Evolutionary conservation across 1,140 invertebrate species (phyloP), one percentile per base, ranked within the genome.

Genomic region (Drosophila sp.): DNA sequence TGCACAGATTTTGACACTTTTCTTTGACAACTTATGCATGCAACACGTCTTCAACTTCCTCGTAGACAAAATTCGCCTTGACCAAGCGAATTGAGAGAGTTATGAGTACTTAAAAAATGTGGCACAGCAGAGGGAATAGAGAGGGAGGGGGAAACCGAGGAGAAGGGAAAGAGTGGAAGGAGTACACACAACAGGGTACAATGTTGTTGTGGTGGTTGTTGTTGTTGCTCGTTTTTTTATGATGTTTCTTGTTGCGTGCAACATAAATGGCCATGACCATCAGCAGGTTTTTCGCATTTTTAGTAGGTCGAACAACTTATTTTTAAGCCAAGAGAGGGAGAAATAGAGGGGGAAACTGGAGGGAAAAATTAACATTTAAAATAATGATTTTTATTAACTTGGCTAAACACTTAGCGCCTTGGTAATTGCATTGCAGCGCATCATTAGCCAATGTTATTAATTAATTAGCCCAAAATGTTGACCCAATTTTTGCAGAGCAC

Each of bases 201-300:
- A n/a, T 34, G 13, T 34, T 4, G 16, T 34, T 46, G 41, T 25
- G n/a, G n/a, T n/a, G n/a, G n/a, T n/a, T n/a, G n/a, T n/a, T n/a
- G 16, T 34, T 46, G 41, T 25, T 16, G 16, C 14, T 16, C 18
- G 13, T 29, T 29, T 59, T 14, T 36, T 16, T 18, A 18, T n/a
- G n/a, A n/a, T n/a, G 50, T 53, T 14, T 34, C 32, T 9, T 53
- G 50, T 53, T 53, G 50, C 50, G 50, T 53, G 53, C 53, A 27
- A 21, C 53, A 38, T 36, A 53, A 41, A 46, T 56, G 78, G 51
- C 78, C 78, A 51, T 80, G 78, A 63, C 78, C 78, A 61, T 77
- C 62, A 34, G 7, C 36, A 34, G 51, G 50, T 71, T 65, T 29
- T 29, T 29, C 4, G 4, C 2, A 29, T 29, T 21, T 21, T 21